A percentile compares a stretch with the other conserved stretches of the same genome.
Evolutionary conservation across 1,140 invertebrate genomes (phyloP).

Genomic region (Hesperophylax magnus): DNA sequence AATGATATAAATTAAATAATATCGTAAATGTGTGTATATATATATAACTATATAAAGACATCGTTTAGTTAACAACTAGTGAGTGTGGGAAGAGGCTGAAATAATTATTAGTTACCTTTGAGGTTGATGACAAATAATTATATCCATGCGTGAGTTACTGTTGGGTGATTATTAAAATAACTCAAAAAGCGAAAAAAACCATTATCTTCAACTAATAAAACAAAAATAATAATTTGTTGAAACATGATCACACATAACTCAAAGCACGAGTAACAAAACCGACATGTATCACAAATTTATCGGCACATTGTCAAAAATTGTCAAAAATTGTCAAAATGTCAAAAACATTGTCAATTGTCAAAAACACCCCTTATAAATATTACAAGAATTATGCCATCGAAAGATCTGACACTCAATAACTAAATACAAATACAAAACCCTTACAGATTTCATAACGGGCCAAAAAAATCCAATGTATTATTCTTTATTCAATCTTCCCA

Average conservation of each 20-base stretch:
- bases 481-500: conserved; percentile 1
- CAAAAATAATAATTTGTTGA: neutral
- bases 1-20: too few relatives aligned
- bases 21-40: too few relatives aligned
- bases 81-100: too few relatives aligned
- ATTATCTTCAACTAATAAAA: neutral
- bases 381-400: conserved; percentile 47
- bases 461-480: too few relatives aligned
- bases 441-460: neutral
- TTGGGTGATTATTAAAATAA: neutral
- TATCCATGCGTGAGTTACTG: neutral
- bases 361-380: conserved; percentile 48
- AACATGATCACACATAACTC: conserved; percentile 13
- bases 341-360: conserved; percentile 52
- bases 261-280: neutral
- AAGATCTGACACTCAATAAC: conserved; percentile 48
- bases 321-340: conserved; percentile 53
- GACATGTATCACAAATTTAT: conserved; percentile 56
- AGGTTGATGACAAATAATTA: neutral
- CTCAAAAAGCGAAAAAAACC: neutral
- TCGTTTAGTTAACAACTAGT: too few relatives aligned
- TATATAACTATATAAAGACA: too few relatives aligned
- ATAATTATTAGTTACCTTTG: neutral
- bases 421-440: conserved; percentile 21
- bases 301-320: conserved; percentile 55